Percentiles rank a stretch among this genome's conserved stretches.
phyloP scores from a whole-genome alignment of 2,797 vertebrate species.

The Cynopterus sphinx region DNA sequence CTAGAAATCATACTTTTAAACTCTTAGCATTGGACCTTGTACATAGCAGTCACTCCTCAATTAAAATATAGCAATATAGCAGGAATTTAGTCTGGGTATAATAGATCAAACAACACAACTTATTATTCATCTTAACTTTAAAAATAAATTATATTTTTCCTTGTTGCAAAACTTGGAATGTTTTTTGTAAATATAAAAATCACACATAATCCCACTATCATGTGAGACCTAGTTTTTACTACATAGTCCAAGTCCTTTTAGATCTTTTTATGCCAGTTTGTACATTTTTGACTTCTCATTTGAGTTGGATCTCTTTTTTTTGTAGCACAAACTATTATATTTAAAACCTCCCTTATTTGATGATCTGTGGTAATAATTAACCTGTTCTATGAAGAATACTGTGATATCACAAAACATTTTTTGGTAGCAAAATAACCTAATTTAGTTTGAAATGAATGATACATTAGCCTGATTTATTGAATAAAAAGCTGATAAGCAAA shows the following conservation, averaged over 20 bases:
- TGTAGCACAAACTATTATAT: not conserved
- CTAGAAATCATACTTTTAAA: not conserved
- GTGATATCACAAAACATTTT: not conserved
- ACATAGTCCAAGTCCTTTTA: not conserved
- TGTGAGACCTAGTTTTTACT: not conserved
- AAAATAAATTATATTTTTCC: not conserved
- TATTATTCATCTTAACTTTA: constrained; percentile 28
- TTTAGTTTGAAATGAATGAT: constrained; percentile 19
- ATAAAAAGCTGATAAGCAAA: constrained; percentile 37
- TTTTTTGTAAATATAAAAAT: constrained; percentile 12
- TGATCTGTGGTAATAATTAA: not conserved
- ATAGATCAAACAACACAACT: not conserved
- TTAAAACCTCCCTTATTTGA: not conserved
- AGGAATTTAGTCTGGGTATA: not conserved
- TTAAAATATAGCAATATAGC: not conserved
- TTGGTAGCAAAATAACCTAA: not conserved
- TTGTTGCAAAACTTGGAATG: not conserved
- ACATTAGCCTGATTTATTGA: constrained; percentile 36
- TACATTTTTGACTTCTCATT: not conserved
- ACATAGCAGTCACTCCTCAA: not conserved
- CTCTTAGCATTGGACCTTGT: not conserved
- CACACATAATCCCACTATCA: not conserved
- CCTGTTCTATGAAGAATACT: not conserved
- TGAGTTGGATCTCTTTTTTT: not conserved
- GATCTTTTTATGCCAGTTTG: not conserved